Evolutionary conservation across 2,797 vertebrate species (phyloP).

Genomic region (Nyctibius grandis): DNA sequence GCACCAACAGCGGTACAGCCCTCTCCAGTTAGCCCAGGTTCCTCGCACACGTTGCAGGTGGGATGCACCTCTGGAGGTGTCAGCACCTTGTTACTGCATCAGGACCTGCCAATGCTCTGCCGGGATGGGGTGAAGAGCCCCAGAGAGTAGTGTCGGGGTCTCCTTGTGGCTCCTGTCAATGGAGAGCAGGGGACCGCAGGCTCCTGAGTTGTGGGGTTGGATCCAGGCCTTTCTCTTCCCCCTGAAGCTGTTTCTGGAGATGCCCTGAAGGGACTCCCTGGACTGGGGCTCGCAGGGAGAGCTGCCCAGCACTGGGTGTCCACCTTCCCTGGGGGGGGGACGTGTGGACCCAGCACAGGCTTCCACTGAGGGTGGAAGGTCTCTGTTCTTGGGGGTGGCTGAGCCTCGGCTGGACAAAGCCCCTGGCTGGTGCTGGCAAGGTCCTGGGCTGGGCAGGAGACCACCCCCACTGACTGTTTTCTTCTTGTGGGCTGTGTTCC

Average conservation of each 20-base stretch:
- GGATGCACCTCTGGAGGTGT: background rate
- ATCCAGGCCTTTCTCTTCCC: background rate
- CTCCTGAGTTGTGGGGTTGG: background rate
- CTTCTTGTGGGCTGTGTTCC: background rate
- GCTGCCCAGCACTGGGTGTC: background rate
- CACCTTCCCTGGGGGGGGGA: background rate
- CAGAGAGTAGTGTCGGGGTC: background rate
- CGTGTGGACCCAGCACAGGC: background rate
- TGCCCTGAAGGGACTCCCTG: background rate
- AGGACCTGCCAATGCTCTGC: background rate
- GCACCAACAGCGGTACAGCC: background rate
- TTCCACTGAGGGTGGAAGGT: background rate
- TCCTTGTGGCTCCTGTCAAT: background rate
- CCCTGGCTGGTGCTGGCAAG: background rate
- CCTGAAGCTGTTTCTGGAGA: background rate
- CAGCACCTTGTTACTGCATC: background rate
- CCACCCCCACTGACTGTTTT: no score
- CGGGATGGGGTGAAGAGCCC: background rate
- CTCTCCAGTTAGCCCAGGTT: background rate
- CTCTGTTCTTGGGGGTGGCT: background rate
- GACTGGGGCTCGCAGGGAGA: background rate
- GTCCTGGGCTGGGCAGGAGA: background rate
- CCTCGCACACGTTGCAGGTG: accelerated
- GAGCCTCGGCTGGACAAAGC: background rate
- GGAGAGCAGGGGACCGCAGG: background rate